A percentile compares a stretch with the other conserved stretches of the same genome.
phyloP scores from a whole-genome alignment of 2,888 invertebrate species.

The Periphyllus acericola region DNA sequence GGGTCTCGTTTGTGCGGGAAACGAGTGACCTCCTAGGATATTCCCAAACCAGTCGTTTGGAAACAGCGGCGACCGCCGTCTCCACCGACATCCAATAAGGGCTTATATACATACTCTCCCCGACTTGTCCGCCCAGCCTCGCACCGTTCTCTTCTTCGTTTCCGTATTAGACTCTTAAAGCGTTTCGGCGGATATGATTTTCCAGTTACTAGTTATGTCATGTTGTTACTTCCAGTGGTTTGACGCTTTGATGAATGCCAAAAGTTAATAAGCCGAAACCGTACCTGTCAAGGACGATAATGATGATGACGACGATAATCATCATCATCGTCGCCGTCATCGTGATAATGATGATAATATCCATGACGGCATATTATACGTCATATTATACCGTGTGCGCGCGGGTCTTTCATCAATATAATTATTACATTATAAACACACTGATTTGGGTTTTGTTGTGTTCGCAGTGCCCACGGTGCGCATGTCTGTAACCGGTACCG shows the following conservation, averaged over 20 bases:
- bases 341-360: not conserved
- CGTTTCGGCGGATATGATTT: not conserved
- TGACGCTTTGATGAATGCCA: not conserved
- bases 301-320: not conserved
- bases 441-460: not conserved
- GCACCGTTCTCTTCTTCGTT: not conserved
- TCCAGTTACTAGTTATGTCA: not conserved
- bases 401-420: no score
- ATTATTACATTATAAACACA: no score
- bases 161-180: not conserved
- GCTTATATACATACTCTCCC: slow-evolving; percentile 14
- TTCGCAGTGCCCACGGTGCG: slow-evolving; percentile 43
- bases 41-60: slow-evolving; percentile 61
- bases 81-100: slow-evolving; percentile 48
- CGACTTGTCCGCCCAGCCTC: not conserved
- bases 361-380: not conserved
- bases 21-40: slow-evolving; percentile 48
- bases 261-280: not conserved
- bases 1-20: slow-evolving; percentile 51
- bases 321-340: not conserved
- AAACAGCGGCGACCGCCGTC: slow-evolving; percentile 41
- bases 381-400: not conserved
- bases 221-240: not conserved
- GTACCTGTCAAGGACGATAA: not conserved
- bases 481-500: slow-evolving; percentile 54